Evolutionary conservation across 2,113 vertebrate genomes (phyloP).

Genomic region (Psittacula cyanocephala): DNA sequence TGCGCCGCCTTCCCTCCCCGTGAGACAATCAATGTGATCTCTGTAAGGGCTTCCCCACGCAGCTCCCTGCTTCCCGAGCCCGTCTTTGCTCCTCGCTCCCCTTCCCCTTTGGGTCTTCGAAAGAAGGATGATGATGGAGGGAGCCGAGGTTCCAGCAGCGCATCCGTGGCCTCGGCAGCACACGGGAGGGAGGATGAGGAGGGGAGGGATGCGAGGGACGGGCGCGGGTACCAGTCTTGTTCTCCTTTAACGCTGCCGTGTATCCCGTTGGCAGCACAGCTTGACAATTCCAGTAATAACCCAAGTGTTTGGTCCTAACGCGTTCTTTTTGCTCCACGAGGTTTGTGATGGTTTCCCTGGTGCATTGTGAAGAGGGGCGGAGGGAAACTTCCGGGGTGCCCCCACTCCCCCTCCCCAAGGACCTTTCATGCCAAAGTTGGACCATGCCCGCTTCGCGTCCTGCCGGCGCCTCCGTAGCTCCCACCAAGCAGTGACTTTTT

Average conservation of each 20-base stretch:
- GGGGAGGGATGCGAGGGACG: background rate
- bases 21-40: slow-evolving; percentile 78
- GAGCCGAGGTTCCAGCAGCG: slow-evolving; percentile 7
- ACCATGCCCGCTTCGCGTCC: background rate
- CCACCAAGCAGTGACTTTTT: background rate
- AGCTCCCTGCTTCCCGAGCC: background rate
- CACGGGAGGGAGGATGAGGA: slow-evolving; percentile 15
- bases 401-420: background rate
- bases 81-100: background rate
- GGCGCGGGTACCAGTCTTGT: slow-evolving; percentile 70
- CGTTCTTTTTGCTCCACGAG: slow-evolving; percentile 75
- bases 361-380: slow-evolving; percentile 73
- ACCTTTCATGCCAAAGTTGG: slow-evolving; percentile 39
- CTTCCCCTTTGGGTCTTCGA: background rate
- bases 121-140: background rate
- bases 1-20: background rate
- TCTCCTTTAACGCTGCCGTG: slow-evolving; percentile 75
- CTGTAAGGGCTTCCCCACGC: slow-evolving; percentile 73
- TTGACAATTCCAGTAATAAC: slow-evolving; percentile 68
- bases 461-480: background rate
- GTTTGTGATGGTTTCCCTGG: slow-evolving; percentile 73
- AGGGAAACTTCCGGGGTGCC: slow-evolving; percentile 67
- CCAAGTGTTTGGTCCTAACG: slow-evolving; percentile 62
- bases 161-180: background rate
- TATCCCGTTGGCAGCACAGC: slow-evolving; percentile 66